phyloP scores from a whole-genome alignment of 2,113 vertebrate genomes.

The Alectura lathami region DNA sequence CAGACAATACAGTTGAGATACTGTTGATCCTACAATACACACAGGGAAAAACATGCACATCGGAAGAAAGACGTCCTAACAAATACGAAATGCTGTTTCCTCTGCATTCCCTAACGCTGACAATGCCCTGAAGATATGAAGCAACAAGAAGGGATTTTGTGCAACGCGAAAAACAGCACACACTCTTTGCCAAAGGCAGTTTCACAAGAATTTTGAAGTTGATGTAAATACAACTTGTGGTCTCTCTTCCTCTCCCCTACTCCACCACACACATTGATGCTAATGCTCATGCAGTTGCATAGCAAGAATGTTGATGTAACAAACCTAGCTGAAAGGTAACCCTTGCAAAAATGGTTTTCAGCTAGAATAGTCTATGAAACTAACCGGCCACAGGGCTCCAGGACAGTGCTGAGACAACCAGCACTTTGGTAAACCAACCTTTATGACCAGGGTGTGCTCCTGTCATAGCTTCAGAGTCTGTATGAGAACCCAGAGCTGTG shows the following conservation, averaged over 20 bases:
- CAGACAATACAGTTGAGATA: neutral
- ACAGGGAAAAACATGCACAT: neutral
- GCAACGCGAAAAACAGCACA: neutral
- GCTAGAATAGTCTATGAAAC: neutral
- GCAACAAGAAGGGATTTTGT: neutral
- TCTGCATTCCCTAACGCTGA: neutral
- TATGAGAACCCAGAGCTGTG: neutral
- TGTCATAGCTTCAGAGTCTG: neutral
- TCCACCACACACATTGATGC: neutral
- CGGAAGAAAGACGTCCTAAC: neutral
- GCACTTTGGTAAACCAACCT: neutral
- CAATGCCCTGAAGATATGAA: neutral
- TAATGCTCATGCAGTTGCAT: neutral
- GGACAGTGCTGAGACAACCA: neutral
- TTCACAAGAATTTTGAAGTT: neutral
- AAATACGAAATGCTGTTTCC: neutral
- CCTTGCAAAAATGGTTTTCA: neutral
- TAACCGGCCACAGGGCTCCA: neutral
- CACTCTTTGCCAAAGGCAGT: neutral
- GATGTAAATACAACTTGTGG: neutral
- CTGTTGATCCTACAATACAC: neutral
- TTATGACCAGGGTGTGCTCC: neutral
- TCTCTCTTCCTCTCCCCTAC: neutral
- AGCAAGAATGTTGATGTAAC: accelerated
- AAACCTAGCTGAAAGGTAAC: neutral